These are phyloP conservation scores for Macrotis lagotis DNA, from an alignment of 2,113 vertebrate genomes.

Conservation along the genomic window DNA sequence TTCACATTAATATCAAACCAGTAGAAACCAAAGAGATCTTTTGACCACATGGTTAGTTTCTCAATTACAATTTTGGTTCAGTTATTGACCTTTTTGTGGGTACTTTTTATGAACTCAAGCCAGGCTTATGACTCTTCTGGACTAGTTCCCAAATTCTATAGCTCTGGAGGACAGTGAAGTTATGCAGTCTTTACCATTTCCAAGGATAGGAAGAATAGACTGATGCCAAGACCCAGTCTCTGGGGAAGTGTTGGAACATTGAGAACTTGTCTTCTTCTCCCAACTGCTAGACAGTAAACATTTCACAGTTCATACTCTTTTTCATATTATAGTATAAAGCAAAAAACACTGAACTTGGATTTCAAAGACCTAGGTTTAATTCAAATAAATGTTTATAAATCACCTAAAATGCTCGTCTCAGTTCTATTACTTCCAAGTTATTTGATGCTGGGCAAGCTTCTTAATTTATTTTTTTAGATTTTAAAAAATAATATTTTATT, in stretches of 20 bases:
- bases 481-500: neutral
- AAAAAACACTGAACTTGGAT: neutral
- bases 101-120: conserved; percentile 51
- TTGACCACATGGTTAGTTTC: conserved; percentile 26
- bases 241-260: neutral
- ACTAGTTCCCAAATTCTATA: conserved; percentile 40
- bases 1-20: conserved; percentile 54
- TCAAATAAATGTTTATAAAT: neutral
- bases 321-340: neutral
- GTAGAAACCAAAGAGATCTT: conserved; percentile 32
- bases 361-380: neutral
- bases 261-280: neutral
- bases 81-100: neutral
- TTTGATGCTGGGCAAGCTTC: neutral
- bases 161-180: neutral
- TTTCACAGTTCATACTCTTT: neutral
- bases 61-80: conserved; percentile 44
- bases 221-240: conserved; percentile 21
- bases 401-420: neutral
- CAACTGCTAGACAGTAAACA: neutral
- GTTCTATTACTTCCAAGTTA: neutral
- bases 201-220: conserved; percentile 43
- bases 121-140: conserved; percentile 30
- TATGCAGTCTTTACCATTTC: conserved; percentile 25
- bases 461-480: neutral